Evolutionary conservation across 2,888 invertebrate species (phyloP), one percentile per base, ranked within the genome.

Genomic region (Epinotia ramella): DNA sequence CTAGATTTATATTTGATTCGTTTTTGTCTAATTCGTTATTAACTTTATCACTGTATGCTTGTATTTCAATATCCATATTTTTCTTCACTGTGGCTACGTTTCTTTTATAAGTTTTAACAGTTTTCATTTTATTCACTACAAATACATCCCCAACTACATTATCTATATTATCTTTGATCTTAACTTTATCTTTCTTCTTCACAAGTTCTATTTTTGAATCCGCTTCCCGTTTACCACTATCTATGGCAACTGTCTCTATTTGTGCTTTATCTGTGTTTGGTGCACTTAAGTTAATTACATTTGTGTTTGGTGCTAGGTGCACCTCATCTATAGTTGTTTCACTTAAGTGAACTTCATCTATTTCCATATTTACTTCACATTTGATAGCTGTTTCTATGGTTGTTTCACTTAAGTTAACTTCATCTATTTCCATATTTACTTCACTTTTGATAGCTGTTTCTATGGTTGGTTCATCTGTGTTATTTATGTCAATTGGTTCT

Each of bases 121-220:
- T 44, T 44, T 44, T 44, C 44, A 44, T 12, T 44, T 44, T 44
- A 44, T 44, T 44, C 44, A 65, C n/a, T 7, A 73, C 57, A 33
- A 57, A 65, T 18, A 59, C 65, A 6, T 73, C 57, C 9, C 59
- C 65, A 6, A 16, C 12, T 12, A 12, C 44, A 44, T 44, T 44
- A 44, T 11, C 12, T 12, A 44, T 1, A 59, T 66, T 59, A 59
- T 18, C 65, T 16, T 24, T 59, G 20, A 64, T 20, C 28, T 56
- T 28, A 12, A 5, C 46, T 13, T 18, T 56, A 20, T 73, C 16
- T 24, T 57, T 57, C 2, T 65, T 44, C 6, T 49, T 65, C 57
- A 28, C 59, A 2, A 20, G 18, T 74, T 74, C 63, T 11, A 18
- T 11, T 64, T 69, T 69, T 13, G 69, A 40, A 49, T 68, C 49